Conservation (phyloP, 1,140 invertebrate species). For the Limonius californicus region DNA sequence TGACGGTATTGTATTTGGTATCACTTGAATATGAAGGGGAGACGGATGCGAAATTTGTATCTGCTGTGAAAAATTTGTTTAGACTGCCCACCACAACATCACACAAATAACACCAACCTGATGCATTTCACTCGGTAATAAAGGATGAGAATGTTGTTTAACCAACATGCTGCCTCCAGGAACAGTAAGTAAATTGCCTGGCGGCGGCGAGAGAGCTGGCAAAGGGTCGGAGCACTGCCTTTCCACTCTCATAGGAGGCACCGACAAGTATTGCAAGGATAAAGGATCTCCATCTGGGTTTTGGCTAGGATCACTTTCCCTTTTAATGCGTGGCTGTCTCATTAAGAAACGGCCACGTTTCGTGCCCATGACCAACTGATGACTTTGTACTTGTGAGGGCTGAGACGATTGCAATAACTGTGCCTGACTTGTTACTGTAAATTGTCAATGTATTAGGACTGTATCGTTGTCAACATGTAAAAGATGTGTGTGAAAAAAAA, state of each 20-base stretch:
- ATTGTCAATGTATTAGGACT: too few species aligned
- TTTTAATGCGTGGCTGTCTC: conserved; percentile 63
- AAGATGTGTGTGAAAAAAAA: too few species aligned
- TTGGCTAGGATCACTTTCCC: conserved; percentile 55
- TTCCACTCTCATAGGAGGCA: conserved; percentile 52
- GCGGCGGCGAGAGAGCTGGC: conserved; percentile 47
- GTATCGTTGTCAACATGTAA: too few species aligned
- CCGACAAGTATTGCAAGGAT: conserved; percentile 47
- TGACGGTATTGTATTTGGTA: conserved; percentile 5
- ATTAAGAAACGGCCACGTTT: conserved; percentile 60
- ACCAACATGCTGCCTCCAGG: conserved; percentile 55
- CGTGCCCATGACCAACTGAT: conserved; percentile 48
- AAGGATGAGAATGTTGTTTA: conserved; percentile 64
- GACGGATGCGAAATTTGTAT: conserved; percentile 29
- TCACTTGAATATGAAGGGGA: conserved; percentile 15
- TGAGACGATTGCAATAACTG: conserved; percentile 29
- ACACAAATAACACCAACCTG: conserved; percentile 19
- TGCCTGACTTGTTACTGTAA: not conserved
- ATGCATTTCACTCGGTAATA: conserved; percentile 54
- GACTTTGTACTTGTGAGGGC: conserved; percentile 18
- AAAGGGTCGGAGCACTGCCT: conserved; percentile 57
- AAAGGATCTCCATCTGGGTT: conserved; percentile 51
- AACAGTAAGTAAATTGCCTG: conserved; percentile 57
- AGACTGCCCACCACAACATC: too few species aligned
- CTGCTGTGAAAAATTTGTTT: not conserved